Evolutionary conservation across 1,140 invertebrate genomes (phyloP).

Genomic region (Lepidurus couesii): DNA sequence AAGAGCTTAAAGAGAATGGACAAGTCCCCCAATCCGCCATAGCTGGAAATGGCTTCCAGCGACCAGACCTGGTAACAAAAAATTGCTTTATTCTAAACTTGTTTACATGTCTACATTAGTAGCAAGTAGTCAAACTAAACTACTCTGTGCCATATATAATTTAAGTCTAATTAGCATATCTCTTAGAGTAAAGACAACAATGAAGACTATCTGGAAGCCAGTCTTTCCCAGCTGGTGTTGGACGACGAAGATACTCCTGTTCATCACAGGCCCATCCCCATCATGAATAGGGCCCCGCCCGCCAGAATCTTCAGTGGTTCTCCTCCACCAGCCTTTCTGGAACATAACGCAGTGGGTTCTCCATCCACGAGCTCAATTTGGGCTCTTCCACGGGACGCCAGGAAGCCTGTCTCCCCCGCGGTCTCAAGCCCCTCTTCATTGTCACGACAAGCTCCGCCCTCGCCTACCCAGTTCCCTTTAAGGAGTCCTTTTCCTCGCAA

Average conservation of each 20-base stretch:
- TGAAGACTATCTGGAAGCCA: conserved; percentile 44
- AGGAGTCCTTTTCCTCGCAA: not conserved
- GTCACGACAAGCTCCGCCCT: not conserved
- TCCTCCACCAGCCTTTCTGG: conserved; percentile 44
- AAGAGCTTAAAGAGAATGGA: not conserved
- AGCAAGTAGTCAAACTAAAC: not conserved
- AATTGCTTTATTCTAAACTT: not conserved
- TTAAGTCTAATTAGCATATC: not conserved
- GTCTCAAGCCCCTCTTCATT: not conserved
- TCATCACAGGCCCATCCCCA: not conserved
- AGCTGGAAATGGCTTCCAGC: conserved; percentile 22
- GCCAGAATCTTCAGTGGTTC: conserved; percentile 30
- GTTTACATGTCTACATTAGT: not conserved
- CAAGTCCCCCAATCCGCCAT: not conserved
- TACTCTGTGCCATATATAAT: not conserved
- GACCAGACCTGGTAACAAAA: conserved; percentile 17
- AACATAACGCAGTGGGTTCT: conserved; percentile 42
- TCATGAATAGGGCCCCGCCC: conserved; percentile 24
- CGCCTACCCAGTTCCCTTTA: not conserved
- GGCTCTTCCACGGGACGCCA: conserved; percentile 31
- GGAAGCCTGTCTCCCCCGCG: not conserved
- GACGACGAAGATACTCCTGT: conserved; percentile 41
- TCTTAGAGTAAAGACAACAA: conserved; percentile 33
- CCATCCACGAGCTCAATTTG: conserved; percentile 38
- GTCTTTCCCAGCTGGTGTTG: conserved; percentile 43